phyloP scores from a whole-genome alignment of 2,113 vertebrate genomes.

The Stegostoma tigrinum region DNA sequence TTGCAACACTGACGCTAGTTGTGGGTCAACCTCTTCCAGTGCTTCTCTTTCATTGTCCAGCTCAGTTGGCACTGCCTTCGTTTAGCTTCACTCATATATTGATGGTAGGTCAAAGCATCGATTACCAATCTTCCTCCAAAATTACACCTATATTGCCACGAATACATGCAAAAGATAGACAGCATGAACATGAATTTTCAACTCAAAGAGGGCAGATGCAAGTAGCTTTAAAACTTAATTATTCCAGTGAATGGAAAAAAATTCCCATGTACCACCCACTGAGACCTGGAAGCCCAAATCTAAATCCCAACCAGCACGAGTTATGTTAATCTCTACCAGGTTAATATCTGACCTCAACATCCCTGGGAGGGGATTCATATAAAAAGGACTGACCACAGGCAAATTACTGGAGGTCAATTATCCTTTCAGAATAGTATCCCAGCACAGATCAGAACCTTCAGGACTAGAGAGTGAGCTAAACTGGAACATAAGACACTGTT shows the following conservation, averaged over 20 bases:
- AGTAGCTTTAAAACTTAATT: neutral
- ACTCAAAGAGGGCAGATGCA: neutral
- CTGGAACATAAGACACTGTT: neutral
- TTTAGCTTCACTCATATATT: too few relatives aligned
- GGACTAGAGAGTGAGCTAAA: neutral
- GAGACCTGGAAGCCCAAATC: neutral
- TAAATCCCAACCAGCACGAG: neutral
- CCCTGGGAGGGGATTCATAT: neutral
- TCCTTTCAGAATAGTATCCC: neutral
- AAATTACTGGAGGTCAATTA: neutral
- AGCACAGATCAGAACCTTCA: neutral
- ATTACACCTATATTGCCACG: neutral
- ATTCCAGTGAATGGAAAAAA: neutral
- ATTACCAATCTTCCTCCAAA: neutral
- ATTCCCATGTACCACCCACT: neutral
- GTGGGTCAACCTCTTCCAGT: neutral
- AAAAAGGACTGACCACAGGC: neutral
- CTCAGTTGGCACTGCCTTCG: neutral
- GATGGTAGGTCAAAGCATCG: too few relatives aligned
- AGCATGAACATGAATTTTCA: neutral
- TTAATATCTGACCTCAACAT: neutral
- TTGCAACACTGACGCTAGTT: neutral
- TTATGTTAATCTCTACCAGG: neutral
- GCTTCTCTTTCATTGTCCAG: neutral
- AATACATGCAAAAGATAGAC: neutral